phyloP scores from a whole-genome alignment of 1,140 invertebrate genomes.

The Platorchestia sp. region DNA sequence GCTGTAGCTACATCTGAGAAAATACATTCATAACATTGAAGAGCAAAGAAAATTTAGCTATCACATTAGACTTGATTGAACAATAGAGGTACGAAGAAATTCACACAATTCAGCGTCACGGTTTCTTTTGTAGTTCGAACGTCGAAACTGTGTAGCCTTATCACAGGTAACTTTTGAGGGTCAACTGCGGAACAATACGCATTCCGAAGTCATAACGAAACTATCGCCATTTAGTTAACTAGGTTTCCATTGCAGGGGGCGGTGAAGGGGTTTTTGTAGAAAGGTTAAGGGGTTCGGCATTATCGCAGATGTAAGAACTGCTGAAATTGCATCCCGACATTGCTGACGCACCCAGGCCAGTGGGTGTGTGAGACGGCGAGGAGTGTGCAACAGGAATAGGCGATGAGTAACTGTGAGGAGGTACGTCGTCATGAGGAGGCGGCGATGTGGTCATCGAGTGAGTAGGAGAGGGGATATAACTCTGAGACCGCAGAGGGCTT shows the following conservation, averaged over 20 bases:
- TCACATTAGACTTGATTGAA: slow-evolving; percentile 48
- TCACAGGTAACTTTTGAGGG: slow-evolving; percentile 53
- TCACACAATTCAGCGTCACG: slow-evolving; percentile 21
- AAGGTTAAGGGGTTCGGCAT: slow-evolving; percentile 25
- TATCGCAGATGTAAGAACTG: slow-evolving; percentile 13
- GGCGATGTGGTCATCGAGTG: slow-evolving; percentile 50
- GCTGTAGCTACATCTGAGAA: slow-evolving; percentile 4
- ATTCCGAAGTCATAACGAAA: slow-evolving; percentile 8
- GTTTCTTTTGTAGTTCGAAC: slow-evolving; percentile 24
- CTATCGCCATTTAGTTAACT: not conserved
- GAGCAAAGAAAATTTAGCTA: slow-evolving; percentile 41
- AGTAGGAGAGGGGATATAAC: slow-evolving; percentile 24
- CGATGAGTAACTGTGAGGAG: slow-evolving; percentile 42
- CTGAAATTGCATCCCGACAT: slow-evolving; percentile 31
- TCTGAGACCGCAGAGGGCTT: slow-evolving; percentile 15
- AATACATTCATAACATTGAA: slow-evolving; percentile 13
- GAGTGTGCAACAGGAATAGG: slow-evolving; percentile 20
- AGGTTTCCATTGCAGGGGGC: slow-evolving; percentile 30
- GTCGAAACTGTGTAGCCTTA: slow-evolving; percentile 41
- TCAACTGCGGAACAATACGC: slow-evolving; percentile 4
- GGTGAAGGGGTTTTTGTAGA: slow-evolving; percentile 36
- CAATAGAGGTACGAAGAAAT: slow-evolving; percentile 38
- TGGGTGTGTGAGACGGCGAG: slow-evolving; percentile 33
- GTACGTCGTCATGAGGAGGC: slow-evolving; percentile 18
- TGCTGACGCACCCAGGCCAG: slow-evolving; percentile 16